These are phyloP conservation scores for Battus philenor DNA, from an alignment of 1,140 invertebrate genomes.

Conservation along the genomic window DNA sequence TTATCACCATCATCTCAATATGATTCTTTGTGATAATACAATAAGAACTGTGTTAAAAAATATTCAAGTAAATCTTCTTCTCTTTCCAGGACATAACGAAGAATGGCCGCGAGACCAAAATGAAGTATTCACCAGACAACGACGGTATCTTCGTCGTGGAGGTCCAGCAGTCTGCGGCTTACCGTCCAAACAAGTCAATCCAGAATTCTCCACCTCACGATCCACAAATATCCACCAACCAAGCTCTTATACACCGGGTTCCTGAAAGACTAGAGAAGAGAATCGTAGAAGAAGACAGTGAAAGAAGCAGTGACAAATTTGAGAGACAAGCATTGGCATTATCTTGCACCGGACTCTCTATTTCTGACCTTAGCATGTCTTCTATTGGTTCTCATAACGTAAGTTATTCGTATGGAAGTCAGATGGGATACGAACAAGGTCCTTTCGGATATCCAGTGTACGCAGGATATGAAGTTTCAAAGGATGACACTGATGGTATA, in stretches of 20 bases:
- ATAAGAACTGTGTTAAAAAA: no score
- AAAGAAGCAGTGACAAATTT: slow-evolving; percentile 57
- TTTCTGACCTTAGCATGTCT: slow-evolving; percentile 84
- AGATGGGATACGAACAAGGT: slow-evolving; percentile 84
- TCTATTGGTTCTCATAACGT: slow-evolving; percentile 82
- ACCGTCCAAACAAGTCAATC: slow-evolving; percentile 49
- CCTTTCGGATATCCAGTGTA: slow-evolving; percentile 82
- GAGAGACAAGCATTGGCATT: slow-evolving; percentile 59
- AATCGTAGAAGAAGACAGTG: slow-evolving; percentile 65
- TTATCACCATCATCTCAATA: no score
- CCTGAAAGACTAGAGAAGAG: slow-evolving; percentile 65
- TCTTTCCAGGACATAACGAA: slow-evolving; percentile 79
- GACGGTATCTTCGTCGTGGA: slow-evolving; percentile 88
- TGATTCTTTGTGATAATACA: no score
- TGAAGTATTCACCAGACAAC: slow-evolving; percentile 82
- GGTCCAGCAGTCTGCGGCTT: slow-evolving; percentile 76
- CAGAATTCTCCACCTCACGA: slow-evolving; percentile 53
- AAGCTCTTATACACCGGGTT: slow-evolving; percentile 77
- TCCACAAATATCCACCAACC: slow-evolving; percentile 71
- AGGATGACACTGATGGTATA: slow-evolving; percentile 69
- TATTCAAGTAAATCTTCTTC: slow-evolving; percentile 2
- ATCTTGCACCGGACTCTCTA: slow-evolving; percentile 83
- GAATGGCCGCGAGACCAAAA: slow-evolving; percentile 81
- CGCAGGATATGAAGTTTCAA: slow-evolving; percentile 76
- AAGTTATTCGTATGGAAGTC: slow-evolving; percentile 85